Evolutionary conservation across 2,113 vertebrate genomes (phyloP), one percentile per base, ranked within the genome.

Genomic region (Verasper variegatus): DNA sequence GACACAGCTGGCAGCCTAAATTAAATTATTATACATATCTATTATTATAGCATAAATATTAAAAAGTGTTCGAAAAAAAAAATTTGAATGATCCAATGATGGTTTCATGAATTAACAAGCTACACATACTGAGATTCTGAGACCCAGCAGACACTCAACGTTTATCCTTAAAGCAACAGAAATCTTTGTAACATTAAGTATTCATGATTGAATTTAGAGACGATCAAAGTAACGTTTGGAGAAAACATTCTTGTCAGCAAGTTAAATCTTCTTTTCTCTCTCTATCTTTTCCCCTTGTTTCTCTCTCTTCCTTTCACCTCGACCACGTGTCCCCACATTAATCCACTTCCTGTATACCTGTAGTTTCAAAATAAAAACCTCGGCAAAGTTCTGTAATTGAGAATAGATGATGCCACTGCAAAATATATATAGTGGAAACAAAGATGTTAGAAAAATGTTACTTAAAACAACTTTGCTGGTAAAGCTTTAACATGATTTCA

Each of bases 1-100:
- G 74, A 80, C 76, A 85, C 81, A 74, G 83, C 85, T 57, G 67
- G 62, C 57, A 63, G 69, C 52, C 35, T 17, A 59, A 71, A 85
- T 83, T 52, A 47, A 70, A 69, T 80, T 77, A 76, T 74, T 64
- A 24, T 71, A 65, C 74, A 14, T 66, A 76, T 75, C 13, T 55
- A 52, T 77, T 75, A 69, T 62, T 77, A 63, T 12, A 31, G 68
- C 57, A 31, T 54, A 26, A 69, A 78, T 70, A 21, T 71, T 59
- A 17, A 1, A 40, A 60, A 51, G 20, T 26, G 59, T 49, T 31
- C 15, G 51, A 57, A 65, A 71, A 42, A 51, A n/a, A 17, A 65
- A 77, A 57, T 42, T 63, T 24, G 45, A 58, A 58, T 18, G 2
- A 27, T 61, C 21, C 24, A 14, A 13, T 58, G 60, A 42, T 54